Conservation (phyloP, 2,888 invertebrate species). For the Operophtera brumata region DNA sequence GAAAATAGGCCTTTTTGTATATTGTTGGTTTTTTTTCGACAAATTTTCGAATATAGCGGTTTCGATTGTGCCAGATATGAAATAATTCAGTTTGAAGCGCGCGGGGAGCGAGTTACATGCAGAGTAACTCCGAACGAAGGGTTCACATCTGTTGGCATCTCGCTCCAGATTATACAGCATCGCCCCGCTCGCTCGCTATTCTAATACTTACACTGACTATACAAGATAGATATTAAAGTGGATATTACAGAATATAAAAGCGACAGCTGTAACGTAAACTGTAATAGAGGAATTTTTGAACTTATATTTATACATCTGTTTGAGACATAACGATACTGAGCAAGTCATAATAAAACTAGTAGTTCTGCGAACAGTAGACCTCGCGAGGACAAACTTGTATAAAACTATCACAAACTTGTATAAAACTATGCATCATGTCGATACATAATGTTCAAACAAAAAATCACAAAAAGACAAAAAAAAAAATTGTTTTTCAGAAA, state of each 20-base stretch:
- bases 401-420: no score
- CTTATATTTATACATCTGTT: background rate
- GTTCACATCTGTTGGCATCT: slow-evolving; percentile 50
- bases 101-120: slow-evolving; percentile 27
- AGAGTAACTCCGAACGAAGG: slow-evolving; percentile 26
- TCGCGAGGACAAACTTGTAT: no score
- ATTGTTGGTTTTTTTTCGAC: no score
- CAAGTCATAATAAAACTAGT: no score
- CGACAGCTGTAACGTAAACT: slow-evolving; percentile 59
- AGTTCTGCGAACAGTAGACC: no score
- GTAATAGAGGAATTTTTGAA: slow-evolving; percentile 17
- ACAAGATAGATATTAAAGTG: slow-evolving; percentile 62
- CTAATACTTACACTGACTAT: slow-evolving; percentile 58
- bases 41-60: slow-evolving; percentile 26
- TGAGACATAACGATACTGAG: no score
- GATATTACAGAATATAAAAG: slow-evolving; percentile 56
- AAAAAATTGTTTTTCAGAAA: no score
- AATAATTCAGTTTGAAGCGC: slow-evolving; percentile 35
- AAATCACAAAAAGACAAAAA: no score
- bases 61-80: slow-evolving; percentile 34
- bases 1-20: background rate
- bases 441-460: no score
- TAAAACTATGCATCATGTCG: no score
- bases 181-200: slow-evolving; percentile 42
- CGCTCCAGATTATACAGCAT: slow-evolving; percentile 39